phyloP scores from a whole-genome alignment of 23 tunicate genomes.

The Diplosoma virens region DNA sequence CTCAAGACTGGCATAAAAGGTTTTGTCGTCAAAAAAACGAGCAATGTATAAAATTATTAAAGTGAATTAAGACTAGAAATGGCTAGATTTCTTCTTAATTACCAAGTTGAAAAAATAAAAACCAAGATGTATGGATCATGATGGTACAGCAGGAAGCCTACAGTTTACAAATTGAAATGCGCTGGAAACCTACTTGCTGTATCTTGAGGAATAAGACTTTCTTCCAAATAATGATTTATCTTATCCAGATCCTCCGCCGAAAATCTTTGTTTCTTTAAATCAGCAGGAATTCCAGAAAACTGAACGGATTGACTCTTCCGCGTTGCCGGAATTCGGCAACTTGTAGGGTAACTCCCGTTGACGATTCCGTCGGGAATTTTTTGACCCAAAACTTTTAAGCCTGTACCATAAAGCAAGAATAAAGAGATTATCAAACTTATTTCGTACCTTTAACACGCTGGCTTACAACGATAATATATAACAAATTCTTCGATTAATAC shows the following conservation, averaged over 20 bases:
- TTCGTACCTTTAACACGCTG: no score
- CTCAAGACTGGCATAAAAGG: no score
- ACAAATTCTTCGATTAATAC: no score
- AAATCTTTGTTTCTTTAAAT: slow-evolving; percentile 46
- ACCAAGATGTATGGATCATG: background rate
- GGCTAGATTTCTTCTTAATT: background rate
- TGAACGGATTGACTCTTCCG: background rate
- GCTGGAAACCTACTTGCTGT: slow-evolving; percentile 74
- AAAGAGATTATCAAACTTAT: no score
- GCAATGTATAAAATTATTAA: no score
- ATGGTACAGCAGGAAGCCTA: background rate
- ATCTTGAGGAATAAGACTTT: slow-evolving; percentile 89
- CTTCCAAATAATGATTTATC: slow-evolving; percentile 82
- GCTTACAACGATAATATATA: no score
- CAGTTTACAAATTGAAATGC: background rate
- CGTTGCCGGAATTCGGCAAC: slow-evolving; percentile 44
- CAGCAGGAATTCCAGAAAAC: slow-evolving; percentile 27
- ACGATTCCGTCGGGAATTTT: slow-evolving; percentile 94
- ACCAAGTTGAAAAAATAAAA: no score
- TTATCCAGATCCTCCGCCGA: slow-evolving; percentile 86
- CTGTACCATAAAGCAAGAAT: no score
- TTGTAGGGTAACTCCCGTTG: slow-evolving; percentile 69
- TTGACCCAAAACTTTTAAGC: slow-evolving; percentile 75
- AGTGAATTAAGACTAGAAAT: background rate
- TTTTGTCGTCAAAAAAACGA: no score